Conservation (phyloP, 2,113 vertebrate genomes). For the Labeo catla region DNA sequence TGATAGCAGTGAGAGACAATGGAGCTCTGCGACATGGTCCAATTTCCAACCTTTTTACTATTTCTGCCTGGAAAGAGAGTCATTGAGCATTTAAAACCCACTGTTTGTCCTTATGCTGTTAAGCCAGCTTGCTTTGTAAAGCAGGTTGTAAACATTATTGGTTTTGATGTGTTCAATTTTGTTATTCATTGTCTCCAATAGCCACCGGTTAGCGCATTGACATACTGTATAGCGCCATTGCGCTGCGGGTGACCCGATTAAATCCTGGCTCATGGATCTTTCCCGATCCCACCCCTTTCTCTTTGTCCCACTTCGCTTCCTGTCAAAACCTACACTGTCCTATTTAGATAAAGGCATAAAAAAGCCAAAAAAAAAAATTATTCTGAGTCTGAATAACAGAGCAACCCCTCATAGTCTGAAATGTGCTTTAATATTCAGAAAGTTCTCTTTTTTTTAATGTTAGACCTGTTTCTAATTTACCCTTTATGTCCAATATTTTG, state of each 20-base stretch:
- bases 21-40: neutral
- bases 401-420: neutral
- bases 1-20: neutral
- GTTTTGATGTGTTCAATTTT: neutral
- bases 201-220: too few species aligned
- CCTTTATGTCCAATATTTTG: neutral
- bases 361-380: neutral
- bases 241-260: too few species aligned
- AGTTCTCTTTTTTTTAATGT: neutral
- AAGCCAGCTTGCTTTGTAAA: neutral
- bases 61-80: neutral
- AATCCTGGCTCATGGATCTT: too few species aligned
- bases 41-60: neutral
- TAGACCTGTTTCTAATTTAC: neutral
- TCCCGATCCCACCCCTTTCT: too few species aligned
- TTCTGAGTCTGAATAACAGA: neutral
- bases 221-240: too few species aligned
- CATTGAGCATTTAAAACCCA: neutral
- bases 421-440: neutral
- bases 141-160: neutral
- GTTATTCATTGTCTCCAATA: neutral
- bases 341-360: too few species aligned
- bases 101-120: neutral
- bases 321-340: too few species aligned
- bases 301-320: too few species aligned